Evolutionary conservation across 2,888 invertebrate genomes (phyloP), one percentile per base, ranked within the genome.

Genomic region (Chirona hameri): DNA sequence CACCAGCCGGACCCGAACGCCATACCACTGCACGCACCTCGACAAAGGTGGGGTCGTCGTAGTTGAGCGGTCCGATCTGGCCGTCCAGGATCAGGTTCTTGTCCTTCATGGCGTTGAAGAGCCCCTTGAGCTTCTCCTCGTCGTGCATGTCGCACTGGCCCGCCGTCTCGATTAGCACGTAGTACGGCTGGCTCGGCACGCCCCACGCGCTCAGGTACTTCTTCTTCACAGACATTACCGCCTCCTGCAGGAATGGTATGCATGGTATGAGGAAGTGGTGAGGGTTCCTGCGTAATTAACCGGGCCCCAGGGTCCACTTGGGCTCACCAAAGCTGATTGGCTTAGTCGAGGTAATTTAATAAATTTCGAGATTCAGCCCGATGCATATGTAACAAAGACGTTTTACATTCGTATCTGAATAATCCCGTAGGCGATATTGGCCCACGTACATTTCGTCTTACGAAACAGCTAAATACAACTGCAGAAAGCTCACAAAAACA

Each of bases 121-220:
- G 97, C 3, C 88, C 87, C 83, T 91, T 91, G 83, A 99, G 89
- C 88, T 98, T 98, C 87, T 95, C 96, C 86, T 92, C 92, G 87
- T 99, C 98, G 87, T 99, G 98, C 0, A 87, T 87, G 79, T 90
- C 91, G 83, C 89, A 87, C 46, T 89, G 89, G 82, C 87, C 87
- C 60, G 95, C 93, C 0, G 95, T 94, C 89, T 97, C 97, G 83
- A 97, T 91, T 0, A 97, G 87, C 88, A 96, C 92, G 87, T 96
- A 96, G 88, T 96, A 96, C 1, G 94, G 93, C 87, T 85, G 81
- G n/a, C 79, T 85, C 27, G 86, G 84, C 81, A 91, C 85, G 81
- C 90, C 89, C 87, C 89, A 88, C 87, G 89, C 90, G 60, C 93
- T 85, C 15, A 91, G 90, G 82, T 92, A 90, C 87, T 93, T 91